phyloP scores from a whole-genome alignment of 1,140 invertebrate species.

The Cydia fagiglandana region DNA sequence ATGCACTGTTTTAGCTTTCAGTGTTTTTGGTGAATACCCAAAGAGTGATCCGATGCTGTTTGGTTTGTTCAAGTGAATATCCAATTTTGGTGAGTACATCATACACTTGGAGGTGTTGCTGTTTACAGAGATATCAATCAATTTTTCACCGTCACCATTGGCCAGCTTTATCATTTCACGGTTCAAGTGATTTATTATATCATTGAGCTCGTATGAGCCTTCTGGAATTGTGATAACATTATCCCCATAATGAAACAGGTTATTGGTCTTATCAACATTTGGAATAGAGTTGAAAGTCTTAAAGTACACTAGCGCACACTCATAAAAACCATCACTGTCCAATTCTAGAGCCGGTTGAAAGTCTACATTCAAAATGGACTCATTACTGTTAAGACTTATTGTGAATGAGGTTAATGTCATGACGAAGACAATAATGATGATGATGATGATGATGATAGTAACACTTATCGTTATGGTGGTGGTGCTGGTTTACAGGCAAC shows the following conservation, averaged over 20 bases:
- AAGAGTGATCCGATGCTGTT: background rate
- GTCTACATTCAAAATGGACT: background rate
- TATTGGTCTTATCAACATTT: conserved; percentile 17
- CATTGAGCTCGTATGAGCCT: background rate
- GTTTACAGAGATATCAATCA: background rate
- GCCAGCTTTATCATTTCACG: background rate
- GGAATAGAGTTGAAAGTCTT: conserved; percentile 19
- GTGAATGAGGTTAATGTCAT: too few species aligned
- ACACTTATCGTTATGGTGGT: too few species aligned
- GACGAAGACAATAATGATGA: too few species aligned
- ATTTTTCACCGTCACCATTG: background rate
- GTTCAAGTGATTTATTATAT: background rate
- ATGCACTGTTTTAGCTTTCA: background rate
- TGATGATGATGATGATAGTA: too few species aligned
- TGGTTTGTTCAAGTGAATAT: background rate
- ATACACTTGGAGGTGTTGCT: conserved; percentile 8
- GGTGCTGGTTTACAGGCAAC: too few species aligned
- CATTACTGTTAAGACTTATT: background rate
- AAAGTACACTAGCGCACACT: conserved; percentile 8
- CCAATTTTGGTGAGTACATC: background rate
- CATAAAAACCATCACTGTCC: background rate
- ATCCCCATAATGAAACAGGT: conserved; percentile 4
- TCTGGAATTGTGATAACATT: background rate
- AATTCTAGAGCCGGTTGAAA: background rate
- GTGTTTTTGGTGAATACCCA: background rate